phyloP scores from a whole-genome alignment of 1,140 invertebrate species.

The Riptortus pedestris region DNA sequence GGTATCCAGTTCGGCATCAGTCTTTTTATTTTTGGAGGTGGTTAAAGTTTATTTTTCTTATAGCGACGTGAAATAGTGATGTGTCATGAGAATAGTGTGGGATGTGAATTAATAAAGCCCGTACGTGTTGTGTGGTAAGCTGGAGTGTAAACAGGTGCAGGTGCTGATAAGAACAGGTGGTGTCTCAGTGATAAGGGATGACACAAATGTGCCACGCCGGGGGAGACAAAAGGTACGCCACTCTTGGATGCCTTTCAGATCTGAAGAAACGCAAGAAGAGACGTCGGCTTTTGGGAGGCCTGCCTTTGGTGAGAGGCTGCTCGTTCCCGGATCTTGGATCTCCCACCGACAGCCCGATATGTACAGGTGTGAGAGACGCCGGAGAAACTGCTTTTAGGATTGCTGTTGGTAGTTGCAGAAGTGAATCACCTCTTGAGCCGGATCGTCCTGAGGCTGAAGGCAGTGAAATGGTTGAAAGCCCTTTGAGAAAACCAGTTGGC shows the following conservation, averaged over 20 bases:
- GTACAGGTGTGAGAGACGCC: neutral
- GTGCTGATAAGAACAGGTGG: neutral
- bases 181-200: neutral
- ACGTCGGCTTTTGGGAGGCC: constrained; percentile 16
- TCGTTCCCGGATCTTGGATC: constrained; percentile 21
- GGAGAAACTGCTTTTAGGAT: neutral
- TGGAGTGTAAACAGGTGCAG: neutral
- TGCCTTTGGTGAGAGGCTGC: neutral
- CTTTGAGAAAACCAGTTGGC: neutral
- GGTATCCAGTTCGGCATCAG: too few relatives aligned
- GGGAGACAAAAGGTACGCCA: constrained; percentile 24
- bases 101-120: too few relatives aligned
- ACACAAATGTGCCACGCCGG: constrained; percentile 1
- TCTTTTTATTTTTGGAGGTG: too few relatives aligned
- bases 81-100: too few relatives aligned
- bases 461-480: neutral
- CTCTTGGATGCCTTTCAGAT: constrained; percentile 31
- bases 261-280: constrained; percentile 24
- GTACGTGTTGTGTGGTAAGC: too few relatives aligned
- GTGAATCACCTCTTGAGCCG: neutral
- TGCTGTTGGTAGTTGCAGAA: neutral
- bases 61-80: too few relatives aligned
- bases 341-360: constrained; percentile 14
- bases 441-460: neutral
- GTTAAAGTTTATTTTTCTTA: too few relatives aligned